Evolutionary conservation across 2,888 invertebrate species (phyloP).

Genomic region (Synergus umbraculus): DNA sequence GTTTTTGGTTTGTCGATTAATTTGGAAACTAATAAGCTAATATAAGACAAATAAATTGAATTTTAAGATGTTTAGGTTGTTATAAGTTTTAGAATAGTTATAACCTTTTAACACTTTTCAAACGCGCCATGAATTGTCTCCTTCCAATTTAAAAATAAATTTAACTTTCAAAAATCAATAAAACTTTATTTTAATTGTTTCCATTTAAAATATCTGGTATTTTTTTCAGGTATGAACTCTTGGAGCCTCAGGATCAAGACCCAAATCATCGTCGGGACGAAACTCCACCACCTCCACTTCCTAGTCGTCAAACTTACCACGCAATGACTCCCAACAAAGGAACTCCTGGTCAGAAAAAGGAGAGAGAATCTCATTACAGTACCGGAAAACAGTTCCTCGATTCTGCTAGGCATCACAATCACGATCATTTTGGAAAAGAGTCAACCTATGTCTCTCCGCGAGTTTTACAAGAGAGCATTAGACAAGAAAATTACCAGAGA

Average conservation of each 20-base stretch:
- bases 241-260: constrained; percentile 78
- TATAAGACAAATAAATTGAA: neutral
- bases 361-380: constrained; percentile 70
- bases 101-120: no score
- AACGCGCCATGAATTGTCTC: no score
- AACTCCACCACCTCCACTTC: constrained; percentile 80
- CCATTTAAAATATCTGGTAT: neutral
- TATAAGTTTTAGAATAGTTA: no score
- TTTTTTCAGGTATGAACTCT: constrained; percentile 77
- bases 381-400: constrained; percentile 63
- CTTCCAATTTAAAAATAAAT: no score
- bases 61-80: neutral
- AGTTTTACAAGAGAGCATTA: constrained; percentile 66
- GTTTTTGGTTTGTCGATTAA: constrained; percentile 46
- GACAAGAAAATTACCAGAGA: constrained; percentile 73
- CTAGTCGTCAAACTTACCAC: constrained; percentile 76
- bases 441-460: constrained; percentile 72
- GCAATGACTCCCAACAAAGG: constrained; percentile 63
- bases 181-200: neutral
- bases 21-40: neutral
- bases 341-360: constrained; percentile 65
- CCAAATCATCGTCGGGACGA: constrained; percentile 71
- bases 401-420: constrained; percentile 64
- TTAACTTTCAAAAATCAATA: no score
- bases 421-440: constrained; percentile 71